Conservation (phyloP, 2,888 invertebrate genomes). For the Pristionchus arcanus region DNA sequence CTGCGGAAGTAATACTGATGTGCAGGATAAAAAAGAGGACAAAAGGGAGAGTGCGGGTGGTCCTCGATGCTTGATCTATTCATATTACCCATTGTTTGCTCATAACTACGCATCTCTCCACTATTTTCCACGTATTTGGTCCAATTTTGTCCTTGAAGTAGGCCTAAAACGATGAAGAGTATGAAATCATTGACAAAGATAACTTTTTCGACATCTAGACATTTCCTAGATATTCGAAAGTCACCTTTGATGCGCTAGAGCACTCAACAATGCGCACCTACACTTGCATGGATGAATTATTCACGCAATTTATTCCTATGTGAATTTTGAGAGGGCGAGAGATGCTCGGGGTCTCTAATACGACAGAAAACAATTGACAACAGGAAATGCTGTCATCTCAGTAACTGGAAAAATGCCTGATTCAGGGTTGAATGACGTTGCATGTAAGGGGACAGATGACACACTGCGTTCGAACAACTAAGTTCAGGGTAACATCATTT, state of each 20-base stretch:
- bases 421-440: background rate
- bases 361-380: background rate
- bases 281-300: background rate
- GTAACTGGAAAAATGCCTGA: background rate
- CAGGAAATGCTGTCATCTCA: background rate
- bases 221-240: background rate
- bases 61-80: background rate
- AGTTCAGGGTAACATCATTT: background rate
- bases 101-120: background rate
- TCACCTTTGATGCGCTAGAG: background rate
- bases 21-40: no score
- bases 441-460: background rate
- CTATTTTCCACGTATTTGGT: background rate
- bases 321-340: background rate
- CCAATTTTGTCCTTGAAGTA: background rate
- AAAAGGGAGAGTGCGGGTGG: background rate
- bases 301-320: background rate
- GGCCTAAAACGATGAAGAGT: background rate
- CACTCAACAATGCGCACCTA: background rate
- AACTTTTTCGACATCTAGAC: background rate
- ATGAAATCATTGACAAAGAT: background rate
- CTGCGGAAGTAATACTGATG: no score
- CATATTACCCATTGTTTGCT: background rate
- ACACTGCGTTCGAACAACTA: background rate
- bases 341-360: background rate